These are phyloP conservation scores for Fopius arisanus DNA, from an alignment of 1,140 invertebrate species.

Conservation along the genomic window DNA sequence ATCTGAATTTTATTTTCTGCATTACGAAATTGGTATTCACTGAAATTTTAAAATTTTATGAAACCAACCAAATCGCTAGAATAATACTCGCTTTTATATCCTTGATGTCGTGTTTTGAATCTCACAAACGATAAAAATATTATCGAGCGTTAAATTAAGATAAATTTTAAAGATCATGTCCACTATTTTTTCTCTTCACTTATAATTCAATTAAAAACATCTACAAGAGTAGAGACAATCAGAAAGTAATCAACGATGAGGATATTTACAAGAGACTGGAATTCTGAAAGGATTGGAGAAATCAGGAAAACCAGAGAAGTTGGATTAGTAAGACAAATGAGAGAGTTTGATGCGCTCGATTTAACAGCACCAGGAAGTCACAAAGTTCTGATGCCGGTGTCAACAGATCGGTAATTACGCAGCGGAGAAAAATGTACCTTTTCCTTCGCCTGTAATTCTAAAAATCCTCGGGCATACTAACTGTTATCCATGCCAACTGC, in stretches of 20 bases:
- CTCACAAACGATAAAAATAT: too few relatives aligned
- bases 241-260: too few relatives aligned
- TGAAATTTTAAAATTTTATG: too few relatives aligned
- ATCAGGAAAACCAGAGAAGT: conserved; percentile 6
- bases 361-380: conserved; percentile 20
- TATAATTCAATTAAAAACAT: too few relatives aligned
- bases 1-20: too few relatives aligned
- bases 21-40: background rate
- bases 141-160: too few relatives aligned
- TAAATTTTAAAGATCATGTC: too few relatives aligned
- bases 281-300: too few relatives aligned
- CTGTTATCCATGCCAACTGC: background rate
- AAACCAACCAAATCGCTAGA: conserved; percentile 28
- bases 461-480: background rate
- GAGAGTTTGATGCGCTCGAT: conserved; percentile 10
- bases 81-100: background rate
- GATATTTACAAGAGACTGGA: too few relatives aligned
- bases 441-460: background rate
- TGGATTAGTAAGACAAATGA: conserved; percentile 28
- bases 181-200: too few relatives aligned
- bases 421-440: background rate
- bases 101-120: too few relatives aligned
- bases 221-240: too few relatives aligned
- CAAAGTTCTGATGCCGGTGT: conserved; percentile 25
- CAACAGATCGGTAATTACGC: conserved; percentile 19